phyloP scores from a whole-genome alignment of 2,888 invertebrate species.

The Ctena decussata region DNA sequence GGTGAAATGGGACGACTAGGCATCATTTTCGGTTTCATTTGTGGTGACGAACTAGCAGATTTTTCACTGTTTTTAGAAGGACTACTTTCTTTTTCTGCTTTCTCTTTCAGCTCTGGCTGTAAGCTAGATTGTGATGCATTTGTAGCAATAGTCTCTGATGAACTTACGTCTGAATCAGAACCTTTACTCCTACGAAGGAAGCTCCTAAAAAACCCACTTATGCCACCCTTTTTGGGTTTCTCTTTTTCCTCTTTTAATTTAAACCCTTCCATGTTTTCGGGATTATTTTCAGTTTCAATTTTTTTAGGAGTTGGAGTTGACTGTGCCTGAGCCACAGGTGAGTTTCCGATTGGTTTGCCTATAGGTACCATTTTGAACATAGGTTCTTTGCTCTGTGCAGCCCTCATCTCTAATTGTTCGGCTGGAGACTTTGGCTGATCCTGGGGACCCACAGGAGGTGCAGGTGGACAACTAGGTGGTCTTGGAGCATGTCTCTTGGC shows the following conservation, averaged over 20 bases:
- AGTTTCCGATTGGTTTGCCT: slow-evolving; percentile 72
- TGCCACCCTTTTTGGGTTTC: slow-evolving; percentile 69
- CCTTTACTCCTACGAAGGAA: slow-evolving; percentile 75
- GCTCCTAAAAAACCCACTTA: slow-evolving; percentile 79
- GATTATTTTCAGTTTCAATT: slow-evolving; percentile 11
- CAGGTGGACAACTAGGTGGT: slow-evolving; percentile 77
- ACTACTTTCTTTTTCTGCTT: slow-evolving; percentile 46
- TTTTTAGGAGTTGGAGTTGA: slow-evolving; percentile 21
- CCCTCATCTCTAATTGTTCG: slow-evolving; percentile 52
- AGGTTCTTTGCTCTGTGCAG: slow-evolving; percentile 70
- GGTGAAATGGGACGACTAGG: slow-evolving; percentile 55
- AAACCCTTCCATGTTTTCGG: slow-evolving; percentile 49
- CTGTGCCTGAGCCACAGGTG: slow-evolving; percentile 36
- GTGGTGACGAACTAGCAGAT: slow-evolving; percentile 59
- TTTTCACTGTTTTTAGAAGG: slow-evolving; percentile 43
- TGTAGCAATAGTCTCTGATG: slow-evolving; percentile 45
- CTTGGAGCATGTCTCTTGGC: slow-evolving; percentile 78
- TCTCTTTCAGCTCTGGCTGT: slow-evolving; percentile 33
- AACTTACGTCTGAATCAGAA: slow-evolving; percentile 53
- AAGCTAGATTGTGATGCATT: slow-evolving; percentile 41
- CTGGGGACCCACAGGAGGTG: slow-evolving; percentile 44
- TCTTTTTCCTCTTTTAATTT: slow-evolving; percentile 61
- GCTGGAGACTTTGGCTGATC: slow-evolving; percentile 43
- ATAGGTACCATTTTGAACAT: slow-evolving; percentile 81
- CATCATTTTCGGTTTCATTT: slow-evolving; percentile 66